Evolutionary conservation across 2,888 invertebrate species (phyloP).

Genomic region (Dendrolimus houi): DNA sequence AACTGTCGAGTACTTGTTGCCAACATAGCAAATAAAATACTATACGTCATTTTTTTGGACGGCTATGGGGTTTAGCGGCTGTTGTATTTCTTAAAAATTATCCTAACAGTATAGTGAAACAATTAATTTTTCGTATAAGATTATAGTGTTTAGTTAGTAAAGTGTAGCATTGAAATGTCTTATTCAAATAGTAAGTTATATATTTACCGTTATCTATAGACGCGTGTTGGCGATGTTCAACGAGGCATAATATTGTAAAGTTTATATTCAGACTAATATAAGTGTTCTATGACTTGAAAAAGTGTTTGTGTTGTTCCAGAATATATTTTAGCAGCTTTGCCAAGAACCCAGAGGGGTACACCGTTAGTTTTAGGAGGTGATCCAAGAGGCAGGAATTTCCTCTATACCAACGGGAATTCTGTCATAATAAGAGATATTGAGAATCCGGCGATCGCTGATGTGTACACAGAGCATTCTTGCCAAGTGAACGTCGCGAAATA

Average conservation of each 20-base stretch:
- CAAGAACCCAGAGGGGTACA: slow-evolving; percentile 95
- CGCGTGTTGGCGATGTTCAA: slow-evolving; percentile 25
- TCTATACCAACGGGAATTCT: slow-evolving; percentile 98
- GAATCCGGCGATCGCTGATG: slow-evolving; percentile 95
- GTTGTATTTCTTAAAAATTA: slow-evolving; percentile 56
- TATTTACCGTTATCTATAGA: slow-evolving; percentile 18
- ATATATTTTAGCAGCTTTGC: slow-evolving; percentile 94
- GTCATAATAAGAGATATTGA: slow-evolving; percentile 98
- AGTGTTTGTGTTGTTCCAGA: slow-evolving; percentile 66
- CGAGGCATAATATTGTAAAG: neutral
- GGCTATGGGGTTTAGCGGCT: slow-evolving; percentile 59
- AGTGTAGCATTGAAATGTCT: slow-evolving; percentile 53
- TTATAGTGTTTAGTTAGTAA: slow-evolving; percentile 41
- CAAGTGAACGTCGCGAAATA: slow-evolving; percentile 98
- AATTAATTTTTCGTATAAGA: slow-evolving; percentile 33
- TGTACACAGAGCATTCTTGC: slow-evolving; percentile 98
- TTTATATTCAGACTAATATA: slow-evolving; percentile 10
- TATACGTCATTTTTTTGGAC: slow-evolving; percentile 61
- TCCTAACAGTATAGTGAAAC: slow-evolving; percentile 47
- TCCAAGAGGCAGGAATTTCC: slow-evolving; percentile 97
- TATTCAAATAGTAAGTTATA: slow-evolving; percentile 67
- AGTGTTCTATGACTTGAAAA: slow-evolving; percentile 19
- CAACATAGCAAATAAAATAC: slow-evolving; percentile 36
- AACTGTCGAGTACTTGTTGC: slow-evolving; percentile 21
- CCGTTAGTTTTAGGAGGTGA: slow-evolving; percentile 96